Base-by-base conservation (phyloP, 64 coral and sea anemone genomes). In the Dendrophyllia cribrosa region DNA sequence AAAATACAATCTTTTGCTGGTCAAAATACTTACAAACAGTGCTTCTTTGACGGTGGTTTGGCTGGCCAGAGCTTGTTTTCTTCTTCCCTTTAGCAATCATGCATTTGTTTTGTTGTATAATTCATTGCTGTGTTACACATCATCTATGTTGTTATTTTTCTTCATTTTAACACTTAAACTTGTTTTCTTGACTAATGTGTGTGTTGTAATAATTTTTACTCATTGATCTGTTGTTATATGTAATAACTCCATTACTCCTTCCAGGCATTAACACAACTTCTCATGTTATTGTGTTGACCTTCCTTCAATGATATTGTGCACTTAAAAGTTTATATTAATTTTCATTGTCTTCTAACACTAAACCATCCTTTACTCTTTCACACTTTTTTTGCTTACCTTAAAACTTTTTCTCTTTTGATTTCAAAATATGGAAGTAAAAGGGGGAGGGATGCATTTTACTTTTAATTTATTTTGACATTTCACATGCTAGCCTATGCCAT, bases 401-500 rank as follows among this genome's bases (percentile, higher is more conserved):
- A 3, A 5, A 45, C 12, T 56, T 56, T 72, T 72, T 72, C 12
- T 64, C 0, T 75, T 15, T 16, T 50, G 66, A 24, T 25, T 50
- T 20, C 12, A n/a, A 50, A 9, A 1, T 20, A 17, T 50, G 14
- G 4, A 50, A 75, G 7, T 0, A n/a, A 5, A 84, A 11, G 19
- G 6, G 43, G 16, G 46, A 5, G 4, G 46, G 47, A 9, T 25
- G 2, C 25, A 68, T 11, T 23, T 67, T 12, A 16, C 43, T 20
- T 34, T 34, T 34, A 34, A 34, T 34, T 34, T 34, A 13, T 65
- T 43, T 9, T 3, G 9, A 3, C 13, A 67, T 66, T 10, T 17
- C 6, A 10, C 44, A 50, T 68, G 80, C 80, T 84, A 83, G 80
- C 62, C 62, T 65, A 84, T 15, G 80, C 80, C 80, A 84, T 84